These are phyloP conservation scores for Morpho helenor DNA, from an alignment of 2,888 invertebrate genomes.

Conservation along the genomic window DNA sequence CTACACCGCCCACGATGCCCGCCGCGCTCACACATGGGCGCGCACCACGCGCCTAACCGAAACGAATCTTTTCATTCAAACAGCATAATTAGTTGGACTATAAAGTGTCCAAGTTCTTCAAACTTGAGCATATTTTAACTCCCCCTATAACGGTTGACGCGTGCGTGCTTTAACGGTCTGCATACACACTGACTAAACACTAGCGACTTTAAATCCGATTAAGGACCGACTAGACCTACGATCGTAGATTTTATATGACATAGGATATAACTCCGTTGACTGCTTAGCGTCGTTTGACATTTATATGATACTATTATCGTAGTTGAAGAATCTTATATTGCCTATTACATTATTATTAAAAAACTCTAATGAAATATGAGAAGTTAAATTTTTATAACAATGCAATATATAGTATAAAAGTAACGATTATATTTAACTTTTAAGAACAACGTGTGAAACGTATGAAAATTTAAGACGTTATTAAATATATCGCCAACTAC, in stretches of 20 bases:
- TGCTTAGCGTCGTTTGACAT: constrained; percentile 25
- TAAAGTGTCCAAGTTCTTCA: background rate
- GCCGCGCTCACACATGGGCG: constrained; percentile 8
- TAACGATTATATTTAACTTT: constrained; percentile 13
- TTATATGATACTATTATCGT: constrained; percentile 17
- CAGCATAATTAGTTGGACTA: no score
- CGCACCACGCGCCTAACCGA: background rate
- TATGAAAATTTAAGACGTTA: constrained; percentile 22
- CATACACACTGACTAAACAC: constrained; percentile 12
- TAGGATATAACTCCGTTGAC: constrained; percentile 18
- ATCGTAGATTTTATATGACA: constrained; percentile 24
- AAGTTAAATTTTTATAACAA: constrained; percentile 24
- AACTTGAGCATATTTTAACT: background rate
- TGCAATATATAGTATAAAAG: constrained; percentile 21
- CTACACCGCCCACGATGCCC: constrained; percentile 16
- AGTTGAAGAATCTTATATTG: constrained; percentile 8
- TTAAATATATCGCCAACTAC: constrained; percentile 41
- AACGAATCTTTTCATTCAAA: background rate
- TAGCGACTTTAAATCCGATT: constrained; percentile 17
- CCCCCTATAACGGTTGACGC: background rate
- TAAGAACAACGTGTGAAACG: constrained; percentile 18
- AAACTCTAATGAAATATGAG: constrained; percentile 13
- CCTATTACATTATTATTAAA: constrained; percentile 1
- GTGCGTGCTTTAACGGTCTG: constrained; percentile 6
- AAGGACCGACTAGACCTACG: constrained; percentile 20